Conservation (phyloP, 2,113 vertebrate genomes). For the Dicaeum eximium region DNA sequence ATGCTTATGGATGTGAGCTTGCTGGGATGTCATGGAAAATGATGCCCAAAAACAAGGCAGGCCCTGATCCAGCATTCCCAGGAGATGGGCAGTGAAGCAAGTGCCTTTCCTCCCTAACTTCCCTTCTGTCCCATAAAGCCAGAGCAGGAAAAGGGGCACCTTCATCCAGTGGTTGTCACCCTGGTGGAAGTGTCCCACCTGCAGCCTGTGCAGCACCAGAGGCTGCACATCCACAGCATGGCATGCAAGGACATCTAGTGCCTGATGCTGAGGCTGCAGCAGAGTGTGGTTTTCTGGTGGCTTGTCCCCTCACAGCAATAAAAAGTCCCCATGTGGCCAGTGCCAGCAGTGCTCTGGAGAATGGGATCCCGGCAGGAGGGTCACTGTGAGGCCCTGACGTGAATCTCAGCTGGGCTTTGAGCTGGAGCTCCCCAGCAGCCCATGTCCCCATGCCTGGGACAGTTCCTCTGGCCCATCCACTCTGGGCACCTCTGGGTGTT, state of each 20-base stretch:
- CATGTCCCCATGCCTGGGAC: accelerated
- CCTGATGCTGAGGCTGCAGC: background rate
- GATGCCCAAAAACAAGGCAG: background rate
- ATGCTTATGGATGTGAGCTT: accelerated
- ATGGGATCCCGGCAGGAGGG: accelerated
- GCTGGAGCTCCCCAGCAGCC: background rate
- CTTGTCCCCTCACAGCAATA: background rate
- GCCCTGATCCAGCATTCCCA: background rate
- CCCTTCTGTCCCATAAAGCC: background rate
- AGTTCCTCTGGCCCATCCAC: background rate
- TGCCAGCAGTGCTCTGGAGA: background rate
- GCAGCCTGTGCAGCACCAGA: accelerated
- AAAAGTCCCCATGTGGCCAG: background rate
- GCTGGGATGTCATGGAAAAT: background rate
- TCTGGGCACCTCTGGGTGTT: background rate
- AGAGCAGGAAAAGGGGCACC: background rate
- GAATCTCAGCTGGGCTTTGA: background rate
- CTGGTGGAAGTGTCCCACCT: accelerated
- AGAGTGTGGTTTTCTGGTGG: background rate
- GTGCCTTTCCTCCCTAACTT: background rate
- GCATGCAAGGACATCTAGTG: slow-evolving; percentile 33
- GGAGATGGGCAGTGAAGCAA: background rate
- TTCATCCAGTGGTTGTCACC: accelerated
- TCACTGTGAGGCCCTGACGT: accelerated
- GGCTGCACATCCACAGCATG: accelerated